Base-by-base conservation (phyloP, 2,888 invertebrate genomes). In the Aproaerema taeniolella region DNA sequence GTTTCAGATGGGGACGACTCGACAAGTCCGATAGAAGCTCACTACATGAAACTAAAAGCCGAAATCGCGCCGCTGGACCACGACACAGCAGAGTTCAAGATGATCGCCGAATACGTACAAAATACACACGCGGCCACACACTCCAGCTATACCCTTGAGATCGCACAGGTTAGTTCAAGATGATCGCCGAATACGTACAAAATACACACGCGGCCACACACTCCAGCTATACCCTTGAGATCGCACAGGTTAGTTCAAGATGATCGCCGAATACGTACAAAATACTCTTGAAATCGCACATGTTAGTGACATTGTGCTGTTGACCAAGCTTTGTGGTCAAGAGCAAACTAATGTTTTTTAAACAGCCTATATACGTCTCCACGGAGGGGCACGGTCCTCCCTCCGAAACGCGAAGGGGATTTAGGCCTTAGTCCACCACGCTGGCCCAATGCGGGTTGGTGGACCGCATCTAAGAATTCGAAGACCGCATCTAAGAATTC, bases 61-160 rank as follows among this genome's bases (percentile, higher is more conserved):
- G 89, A 93, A 1, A 91, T 99, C 45, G 89, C 90, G 29, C 90
- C 93, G 0, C 45, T 98, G 31, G 90, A 91, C 10, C 88, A 82
- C 40, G 72, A 77, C 0, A 82, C 89, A 1, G 90, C 93, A 0
- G 96, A 97, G 63, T 98, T 90, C 73, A 69, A 87, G 13, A 67
- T 93, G 43, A 89, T 99, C 12, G 53, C 89, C 35, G 87, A 92
- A 35, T 99, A 98, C 68, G 91, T 96, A 1, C 87, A 88, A 53
- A 99, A 98, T 62, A 99, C 98, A 0, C 98, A 99, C 76, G 99
- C 95, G 0, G 78, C 90, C 3, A 99, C 99, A 0, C 99, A 99
- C 73, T 87, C 88, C 16, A 87, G 88, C 44, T 85, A 80, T 55
- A 58, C 67, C 0, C 62, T 85, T 2, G 59, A 73, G 0, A 60